A percentile compares a stretch with the other conserved stretches of the same genome.
Evolutionary conservation across 35 echinoderm and acorn worm species (phyloP).

Genomic region (Anneissia japonica): DNA sequence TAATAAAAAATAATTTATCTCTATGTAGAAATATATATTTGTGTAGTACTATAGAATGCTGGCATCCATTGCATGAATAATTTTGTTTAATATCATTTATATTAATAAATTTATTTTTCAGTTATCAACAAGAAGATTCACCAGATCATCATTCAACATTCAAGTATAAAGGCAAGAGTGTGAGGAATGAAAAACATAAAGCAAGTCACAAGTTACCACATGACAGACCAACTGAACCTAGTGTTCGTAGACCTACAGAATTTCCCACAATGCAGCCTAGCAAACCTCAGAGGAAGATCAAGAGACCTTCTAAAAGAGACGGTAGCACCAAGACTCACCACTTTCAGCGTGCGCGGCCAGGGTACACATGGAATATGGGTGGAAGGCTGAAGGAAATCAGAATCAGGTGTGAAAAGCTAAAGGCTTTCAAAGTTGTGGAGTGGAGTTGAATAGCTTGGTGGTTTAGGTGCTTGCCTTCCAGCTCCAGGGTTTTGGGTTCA

Average conservation of each 20-base stretch:
- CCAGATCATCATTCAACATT: too few relatives aligned
- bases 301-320: too few relatives aligned
- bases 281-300: not conserved
- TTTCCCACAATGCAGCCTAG: not conserved
- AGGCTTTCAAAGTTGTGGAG: too few relatives aligned
- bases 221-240: not conserved
- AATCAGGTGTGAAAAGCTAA: conserved; percentile 21
- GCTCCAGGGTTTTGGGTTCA: too few relatives aligned
- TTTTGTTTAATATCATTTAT: too few relatives aligned
- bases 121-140: not conserved
- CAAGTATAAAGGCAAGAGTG: not conserved
- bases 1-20: too few relatives aligned
- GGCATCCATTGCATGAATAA: too few relatives aligned
- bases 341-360: conserved; percentile 5
- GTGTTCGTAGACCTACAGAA: not conserved
- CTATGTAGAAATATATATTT: too few relatives aligned
- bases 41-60: too few relatives aligned
- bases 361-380: conserved; percentile 33
- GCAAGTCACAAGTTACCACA: not conserved
- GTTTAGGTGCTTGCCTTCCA: too few relatives aligned
- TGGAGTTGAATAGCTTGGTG: too few relatives aligned
- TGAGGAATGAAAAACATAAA: not conserved
- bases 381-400: conserved; percentile 35
- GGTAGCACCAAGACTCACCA: not conserved
- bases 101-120: too few relatives aligned